Evolutionary conservation across 2,113 vertebrate genomes (phyloP).

Genomic region (Athene cunicularia): DNA sequence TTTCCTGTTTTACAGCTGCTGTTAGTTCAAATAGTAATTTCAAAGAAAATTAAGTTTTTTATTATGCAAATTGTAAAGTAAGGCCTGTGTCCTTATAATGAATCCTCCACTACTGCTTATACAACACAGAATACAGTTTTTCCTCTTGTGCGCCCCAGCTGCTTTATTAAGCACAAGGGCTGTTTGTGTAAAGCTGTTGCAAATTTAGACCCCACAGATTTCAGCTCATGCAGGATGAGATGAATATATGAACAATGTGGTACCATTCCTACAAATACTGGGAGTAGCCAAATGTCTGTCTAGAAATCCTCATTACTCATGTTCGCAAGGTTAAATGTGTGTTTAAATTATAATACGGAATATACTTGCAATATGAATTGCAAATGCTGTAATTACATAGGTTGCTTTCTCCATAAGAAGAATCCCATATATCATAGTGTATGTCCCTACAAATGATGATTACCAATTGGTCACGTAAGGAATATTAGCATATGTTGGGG

Average conservation of each 20-base stretch:
- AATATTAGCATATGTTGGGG: background rate
- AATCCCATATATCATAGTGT: background rate
- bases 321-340: background rate
- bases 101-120: background rate
- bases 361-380: background rate
- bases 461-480: accelerated
- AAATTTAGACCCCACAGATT: background rate
- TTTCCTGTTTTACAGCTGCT: background rate
- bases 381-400: background rate
- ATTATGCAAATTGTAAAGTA: background rate
- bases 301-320: background rate
- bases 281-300: background rate
- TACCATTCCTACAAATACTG: background rate
- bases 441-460: background rate
- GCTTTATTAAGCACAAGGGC: background rate
- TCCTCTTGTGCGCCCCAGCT: background rate
- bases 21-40: background rate
- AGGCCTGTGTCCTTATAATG: background rate
- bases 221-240: background rate
- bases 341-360: background rate
- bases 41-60: background rate
- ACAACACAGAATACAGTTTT: background rate
- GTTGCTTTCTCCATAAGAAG: background rate
- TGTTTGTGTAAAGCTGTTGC: background rate
- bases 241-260: background rate